Evolutionary conservation across 2,113 vertebrate species (phyloP).

Genomic region (Corynorhinus townsendii): DNA sequence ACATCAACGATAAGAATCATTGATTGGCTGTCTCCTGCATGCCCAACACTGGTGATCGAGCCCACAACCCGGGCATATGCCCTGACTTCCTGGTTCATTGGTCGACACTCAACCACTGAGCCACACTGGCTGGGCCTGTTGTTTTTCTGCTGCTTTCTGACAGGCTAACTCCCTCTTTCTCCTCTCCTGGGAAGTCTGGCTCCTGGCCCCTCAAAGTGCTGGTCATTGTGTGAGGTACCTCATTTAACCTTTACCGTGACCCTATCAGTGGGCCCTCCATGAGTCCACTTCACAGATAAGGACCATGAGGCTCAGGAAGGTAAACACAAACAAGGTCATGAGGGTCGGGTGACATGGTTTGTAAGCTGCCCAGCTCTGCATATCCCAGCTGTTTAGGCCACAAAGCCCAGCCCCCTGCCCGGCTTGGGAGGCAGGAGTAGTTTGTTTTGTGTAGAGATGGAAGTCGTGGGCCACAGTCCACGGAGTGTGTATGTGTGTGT

Average conservation of each 20-base stretch:
- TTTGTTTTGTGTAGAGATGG: not conserved
- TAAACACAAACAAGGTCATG: not conserved
- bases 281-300: not conserved
- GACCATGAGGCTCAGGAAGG: not conserved
- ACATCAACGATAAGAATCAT: too few species aligned
- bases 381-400: not conserved
- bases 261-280: too few species aligned
- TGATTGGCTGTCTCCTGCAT: too few species aligned
- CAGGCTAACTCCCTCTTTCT: not conserved
- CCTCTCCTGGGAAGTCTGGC: not conserved
- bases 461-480: not conserved
- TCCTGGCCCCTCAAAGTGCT: not conserved
- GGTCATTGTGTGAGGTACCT: not conserved
- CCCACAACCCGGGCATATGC: too few species aligned
- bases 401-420: not conserved
- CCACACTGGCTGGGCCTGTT: not conserved
- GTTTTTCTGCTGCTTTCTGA: not conserved
- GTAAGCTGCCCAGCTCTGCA: not conserved
- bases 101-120: too few species aligned
- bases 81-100: too few species aligned
- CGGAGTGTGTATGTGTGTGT: too few species aligned
- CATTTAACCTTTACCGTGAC: not conserved
- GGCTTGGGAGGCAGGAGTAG: not conserved
- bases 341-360: not conserved
- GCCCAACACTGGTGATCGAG: too few species aligned